These are phyloP conservation scores for Coracias cyanogaster DNA, from an alignment of 2,797 vertebrate species.

Conservation along the genomic window DNA sequence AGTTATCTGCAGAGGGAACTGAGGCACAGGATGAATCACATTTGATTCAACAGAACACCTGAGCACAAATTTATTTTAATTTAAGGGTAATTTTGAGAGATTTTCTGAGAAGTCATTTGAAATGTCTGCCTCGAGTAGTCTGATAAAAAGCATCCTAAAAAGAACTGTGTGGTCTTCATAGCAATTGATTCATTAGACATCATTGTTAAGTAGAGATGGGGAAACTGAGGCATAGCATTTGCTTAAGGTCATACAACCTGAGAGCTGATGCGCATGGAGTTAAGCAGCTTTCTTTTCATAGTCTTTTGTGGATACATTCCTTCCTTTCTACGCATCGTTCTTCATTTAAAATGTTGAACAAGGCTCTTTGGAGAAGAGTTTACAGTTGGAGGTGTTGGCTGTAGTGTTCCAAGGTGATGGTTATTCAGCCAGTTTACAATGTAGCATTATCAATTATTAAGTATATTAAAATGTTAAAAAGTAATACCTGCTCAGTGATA, in stretches of 20 bases:
- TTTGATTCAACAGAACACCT: background rate
- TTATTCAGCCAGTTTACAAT: conserved; percentile 60
- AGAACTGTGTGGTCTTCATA: background rate
- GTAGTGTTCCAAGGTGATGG: conserved; percentile 45
- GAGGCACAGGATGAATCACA: background rate
- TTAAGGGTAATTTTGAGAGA: background rate
- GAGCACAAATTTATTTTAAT: background rate
- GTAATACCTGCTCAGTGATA: conserved; percentile 67
- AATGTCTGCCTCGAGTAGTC: background rate
- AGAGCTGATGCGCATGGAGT: background rate
- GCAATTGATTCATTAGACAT: background rate
- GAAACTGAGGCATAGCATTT: background rate
- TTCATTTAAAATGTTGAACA: conserved; percentile 31
- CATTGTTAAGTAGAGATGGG: accelerated
- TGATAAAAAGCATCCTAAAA: background rate
- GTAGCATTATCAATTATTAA: conserved; percentile 77
- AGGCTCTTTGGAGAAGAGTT: conserved; percentile 47
- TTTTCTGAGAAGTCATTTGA: background rate
- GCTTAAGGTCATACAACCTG: background rate
- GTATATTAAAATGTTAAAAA: conserved; percentile 74
- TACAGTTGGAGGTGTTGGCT: conserved; percentile 43
- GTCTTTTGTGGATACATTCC: background rate
- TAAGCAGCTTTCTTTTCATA: background rate
- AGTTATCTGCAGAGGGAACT: background rate
- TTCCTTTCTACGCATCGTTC: background rate